Evolutionary conservation across 2,113 vertebrate genomes (phyloP).

Genomic region (Prionailurus viverrinus): DNA sequence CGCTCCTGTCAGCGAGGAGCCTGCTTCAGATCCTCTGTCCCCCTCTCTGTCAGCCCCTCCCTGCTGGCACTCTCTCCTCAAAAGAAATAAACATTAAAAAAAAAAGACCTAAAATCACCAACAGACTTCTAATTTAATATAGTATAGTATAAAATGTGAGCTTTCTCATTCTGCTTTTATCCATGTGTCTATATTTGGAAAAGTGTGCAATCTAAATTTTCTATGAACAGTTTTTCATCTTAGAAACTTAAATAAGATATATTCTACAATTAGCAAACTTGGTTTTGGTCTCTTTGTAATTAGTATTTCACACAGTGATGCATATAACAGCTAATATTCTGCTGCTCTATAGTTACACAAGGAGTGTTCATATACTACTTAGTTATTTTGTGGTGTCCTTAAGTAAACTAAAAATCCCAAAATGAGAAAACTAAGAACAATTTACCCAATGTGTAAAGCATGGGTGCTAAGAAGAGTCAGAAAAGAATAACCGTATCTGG

Average conservation of each 20-base stretch:
- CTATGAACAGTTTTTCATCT: slow-evolving; percentile 43
- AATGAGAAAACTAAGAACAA: slow-evolving; percentile 26
- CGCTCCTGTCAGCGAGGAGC: too few species aligned
- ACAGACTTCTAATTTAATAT: slow-evolving; percentile 16
- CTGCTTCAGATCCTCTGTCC: too few species aligned
- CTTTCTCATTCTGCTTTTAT: slow-evolving; percentile 55
- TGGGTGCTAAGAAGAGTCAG: slow-evolving; percentile 10
- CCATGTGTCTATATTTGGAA: slow-evolving; percentile 60
- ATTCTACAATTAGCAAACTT: slow-evolving; percentile 48
- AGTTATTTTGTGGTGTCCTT: slow-evolving; percentile 35
- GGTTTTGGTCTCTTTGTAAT: not conserved
- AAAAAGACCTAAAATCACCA: slow-evolving; percentile 49
- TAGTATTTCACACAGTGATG: slow-evolving; percentile 20
- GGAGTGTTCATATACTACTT: not conserved
- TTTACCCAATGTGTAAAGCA: slow-evolving; percentile 14
- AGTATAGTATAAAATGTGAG: slow-evolving; percentile 42
- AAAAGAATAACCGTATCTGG: slow-evolving; percentile 33
- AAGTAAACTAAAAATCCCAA: slow-evolving; percentile 45
- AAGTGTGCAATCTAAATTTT: slow-evolving; percentile 41
- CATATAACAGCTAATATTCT: slow-evolving; percentile 47
- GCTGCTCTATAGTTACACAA: not conserved
- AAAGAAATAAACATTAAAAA: too few species aligned
- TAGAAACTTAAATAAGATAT: slow-evolving; percentile 36
- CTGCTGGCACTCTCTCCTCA: too few species aligned
- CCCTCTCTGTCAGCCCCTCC: too few species aligned